Conservation (phyloP, 2,888 invertebrate genomes). For the Pinctada fucata region DNA sequence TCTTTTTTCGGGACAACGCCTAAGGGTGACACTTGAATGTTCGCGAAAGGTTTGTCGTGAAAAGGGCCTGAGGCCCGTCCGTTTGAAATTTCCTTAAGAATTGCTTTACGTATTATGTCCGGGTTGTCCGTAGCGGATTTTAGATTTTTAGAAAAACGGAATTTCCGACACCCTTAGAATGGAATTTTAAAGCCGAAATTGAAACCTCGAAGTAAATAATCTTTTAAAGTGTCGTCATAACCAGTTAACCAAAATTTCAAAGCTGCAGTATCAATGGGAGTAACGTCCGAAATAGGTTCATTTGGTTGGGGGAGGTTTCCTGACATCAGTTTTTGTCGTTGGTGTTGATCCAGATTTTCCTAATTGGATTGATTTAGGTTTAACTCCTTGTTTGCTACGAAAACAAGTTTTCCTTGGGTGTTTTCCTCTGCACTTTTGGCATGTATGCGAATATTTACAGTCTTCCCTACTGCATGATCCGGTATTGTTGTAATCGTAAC, state of each 20-base stretch:
- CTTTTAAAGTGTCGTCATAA: not conserved
- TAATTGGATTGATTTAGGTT: not conserved
- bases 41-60: too few relatives aligned
- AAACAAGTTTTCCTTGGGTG: not conserved
- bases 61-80: too few relatives aligned
- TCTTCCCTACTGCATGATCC: not conserved
- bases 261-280: not conserved
- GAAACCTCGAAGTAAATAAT: not conserved
- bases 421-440: not conserved
- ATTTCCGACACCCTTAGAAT: not conserved
- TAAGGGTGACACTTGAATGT: too few relatives aligned
- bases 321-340: too few relatives aligned
- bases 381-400: not conserved
- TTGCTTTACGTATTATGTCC: conserved; percentile 8
- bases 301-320: too few relatives aligned
- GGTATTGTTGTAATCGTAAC: not conserved
- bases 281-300: too few relatives aligned
- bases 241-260: not conserved
- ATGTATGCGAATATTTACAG: not conserved
- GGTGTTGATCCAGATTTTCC: too few relatives aligned
- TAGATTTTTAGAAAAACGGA: conserved; percentile 2
- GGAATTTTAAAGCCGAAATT: conserved; percentile 13
- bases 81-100: conserved; percentile 18
- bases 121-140: conserved; percentile 13
- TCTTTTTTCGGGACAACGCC: too few relatives aligned